phyloP scores from a whole-genome alignment of 2,797 vertebrate species.

The Neostethus bicornis region DNA sequence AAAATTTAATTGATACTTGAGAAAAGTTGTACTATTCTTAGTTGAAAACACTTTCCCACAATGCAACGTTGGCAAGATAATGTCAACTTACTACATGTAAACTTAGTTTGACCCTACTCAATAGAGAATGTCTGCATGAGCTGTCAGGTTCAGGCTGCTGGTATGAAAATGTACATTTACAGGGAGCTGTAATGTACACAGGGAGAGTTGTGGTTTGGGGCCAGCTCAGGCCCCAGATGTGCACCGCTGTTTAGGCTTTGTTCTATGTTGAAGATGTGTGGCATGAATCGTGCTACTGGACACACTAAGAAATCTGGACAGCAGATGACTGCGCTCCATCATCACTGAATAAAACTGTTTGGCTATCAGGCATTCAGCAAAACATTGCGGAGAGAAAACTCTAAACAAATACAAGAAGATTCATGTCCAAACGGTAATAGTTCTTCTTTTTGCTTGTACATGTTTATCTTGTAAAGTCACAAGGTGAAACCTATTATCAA shows the following conservation, averaged over 20 bases:
- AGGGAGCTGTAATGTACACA: slow-evolving; percentile 55
- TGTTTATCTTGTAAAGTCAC: slow-evolving; percentile 5
- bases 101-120: slow-evolving; percentile 48
- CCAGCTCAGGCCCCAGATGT: slow-evolving; percentile 74
- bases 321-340: slow-evolving; percentile 63
- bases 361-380: slow-evolving; percentile 41
- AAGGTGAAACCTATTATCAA: neutral
- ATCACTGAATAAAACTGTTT: slow-evolving; percentile 37
- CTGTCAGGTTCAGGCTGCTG: slow-evolving; percentile 34
- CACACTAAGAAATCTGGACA: slow-evolving; percentile 64
- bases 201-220: slow-evolving; percentile 45
- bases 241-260: slow-evolving; percentile 64
- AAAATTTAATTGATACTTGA: slow-evolving; percentile 14
- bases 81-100: slow-evolving; percentile 38
- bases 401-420: slow-evolving; percentile 3
- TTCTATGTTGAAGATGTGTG: slow-evolving; percentile 62
- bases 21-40: slow-evolving; percentile 27
- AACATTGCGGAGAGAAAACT: slow-evolving; percentile 22
- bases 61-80: slow-evolving; percentile 22
- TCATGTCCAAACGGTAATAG: neutral
- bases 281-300: slow-evolving; percentile 62
- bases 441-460: neutral
- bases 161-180: slow-evolving; percentile 59
- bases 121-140: slow-evolving; percentile 46
- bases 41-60: slow-evolving; percentile 34